A percentile compares a stretch with the other conserved stretches of the same genome.
Conservation (phyloP, 2,888 invertebrate species). For the Tetragonisca angustula region DNA sequence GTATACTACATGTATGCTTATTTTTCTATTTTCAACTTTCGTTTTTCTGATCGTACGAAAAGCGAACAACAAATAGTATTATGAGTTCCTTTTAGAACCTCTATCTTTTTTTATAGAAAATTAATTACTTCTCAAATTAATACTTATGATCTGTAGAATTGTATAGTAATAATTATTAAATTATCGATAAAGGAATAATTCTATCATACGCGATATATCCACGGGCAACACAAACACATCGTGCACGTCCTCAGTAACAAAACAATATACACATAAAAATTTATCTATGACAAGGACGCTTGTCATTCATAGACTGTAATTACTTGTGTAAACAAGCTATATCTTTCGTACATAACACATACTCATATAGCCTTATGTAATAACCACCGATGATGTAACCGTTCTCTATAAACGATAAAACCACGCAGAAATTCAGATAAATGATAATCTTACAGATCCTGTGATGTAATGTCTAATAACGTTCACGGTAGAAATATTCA, state of each 20-base stretch:
- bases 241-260: background rate
- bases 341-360: background rate
- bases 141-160: background rate
- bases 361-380: slow-evolving; percentile 11
- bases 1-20: no score
- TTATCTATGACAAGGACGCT: slow-evolving; percentile 31
- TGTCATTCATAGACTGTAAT: slow-evolving; percentile 16
- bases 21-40: no score
- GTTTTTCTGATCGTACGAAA: background rate
- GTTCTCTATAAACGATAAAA: slow-evolving; percentile 6
- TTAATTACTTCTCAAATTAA: no score
- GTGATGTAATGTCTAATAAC: slow-evolving; percentile 9
- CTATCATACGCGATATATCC: background rate
- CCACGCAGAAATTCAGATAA: background rate
- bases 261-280: background rate
- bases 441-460: background rate
- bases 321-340: slow-evolving; percentile 16
- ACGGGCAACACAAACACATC: background rate
- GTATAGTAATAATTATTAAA: background rate
- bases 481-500: background rate
- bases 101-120: background rate
- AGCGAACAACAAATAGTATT: background rate
- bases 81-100: background rate
- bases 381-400: background rate
- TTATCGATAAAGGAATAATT: background rate